Evolutionary conservation across 2,113 vertebrate genomes (phyloP).

Genomic region (Antechinus flavipes): DNA sequence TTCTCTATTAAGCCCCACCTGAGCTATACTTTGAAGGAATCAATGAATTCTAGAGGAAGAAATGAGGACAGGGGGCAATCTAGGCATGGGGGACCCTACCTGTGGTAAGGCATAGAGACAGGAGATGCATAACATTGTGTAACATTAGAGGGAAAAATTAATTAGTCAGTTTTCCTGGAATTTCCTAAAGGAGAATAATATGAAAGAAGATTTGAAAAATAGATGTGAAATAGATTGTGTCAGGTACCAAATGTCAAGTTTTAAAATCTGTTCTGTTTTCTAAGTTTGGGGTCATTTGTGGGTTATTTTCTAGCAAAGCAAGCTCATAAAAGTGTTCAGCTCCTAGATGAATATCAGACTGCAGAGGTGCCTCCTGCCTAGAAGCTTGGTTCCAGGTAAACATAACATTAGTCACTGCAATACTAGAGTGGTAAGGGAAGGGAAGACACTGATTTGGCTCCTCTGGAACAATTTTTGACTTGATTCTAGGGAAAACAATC

Average conservation of each 20-base stretch:
- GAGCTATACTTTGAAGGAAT: neutral
- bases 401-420: neutral
- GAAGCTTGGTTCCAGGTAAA: neutral
- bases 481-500: neutral
- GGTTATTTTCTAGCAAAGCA: neutral
- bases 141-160: neutral
- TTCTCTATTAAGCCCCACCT: neutral
- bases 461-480: neutral
- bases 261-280: neutral
- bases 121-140: neutral
- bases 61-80: neutral
- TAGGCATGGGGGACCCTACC: neutral
- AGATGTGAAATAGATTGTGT: neutral
- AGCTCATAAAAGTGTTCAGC: neutral
- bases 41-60: neutral
- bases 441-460: neutral
- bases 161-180: neutral
- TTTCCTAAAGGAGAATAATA: neutral
- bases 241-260: neutral
- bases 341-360: neutral
- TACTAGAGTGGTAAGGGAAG: neutral
- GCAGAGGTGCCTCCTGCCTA: neutral
- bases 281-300: neutral
- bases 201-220: neutral
- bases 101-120: neutral